These are phyloP conservation scores for Leptinotarsa rubiginosa DNA, from an alignment of 2,888 invertebrate genomes.

Conservation along the genomic window DNA sequence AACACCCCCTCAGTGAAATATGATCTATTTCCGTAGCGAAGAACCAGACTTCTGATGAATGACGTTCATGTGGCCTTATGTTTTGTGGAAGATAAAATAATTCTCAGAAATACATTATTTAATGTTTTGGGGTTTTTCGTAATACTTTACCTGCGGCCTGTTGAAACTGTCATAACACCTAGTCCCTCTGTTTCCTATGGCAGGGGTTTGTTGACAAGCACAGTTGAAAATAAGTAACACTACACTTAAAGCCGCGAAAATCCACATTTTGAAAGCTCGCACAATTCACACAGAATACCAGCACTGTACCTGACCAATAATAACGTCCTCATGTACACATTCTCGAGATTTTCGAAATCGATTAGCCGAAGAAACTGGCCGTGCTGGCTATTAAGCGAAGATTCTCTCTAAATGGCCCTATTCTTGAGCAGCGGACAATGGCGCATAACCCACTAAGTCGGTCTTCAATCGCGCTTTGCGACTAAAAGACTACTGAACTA, in stretches of 20 bases:
- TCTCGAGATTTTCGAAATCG: slow-evolving; percentile 19
- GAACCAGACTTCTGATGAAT: background rate
- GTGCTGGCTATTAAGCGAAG: slow-evolving; percentile 6
- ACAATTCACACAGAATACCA: slow-evolving; percentile 21
- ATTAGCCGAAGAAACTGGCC: slow-evolving; percentile 21
- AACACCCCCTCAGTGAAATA: slow-evolving; percentile 2
- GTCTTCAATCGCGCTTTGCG: slow-evolving; percentile 40
- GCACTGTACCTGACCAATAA: slow-evolving; percentile 4
- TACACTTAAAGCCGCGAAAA: slow-evolving; percentile 29
- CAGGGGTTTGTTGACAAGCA: slow-evolving; percentile 59
- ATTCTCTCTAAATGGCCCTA: slow-evolving; percentile 31
- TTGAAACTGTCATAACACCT: slow-evolving; percentile 71
- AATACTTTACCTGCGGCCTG: slow-evolving; percentile 67
- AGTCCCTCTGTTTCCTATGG: slow-evolving; percentile 61
- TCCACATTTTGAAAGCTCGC: slow-evolving; percentile 31
- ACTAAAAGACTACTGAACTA: slow-evolving; percentile 34
- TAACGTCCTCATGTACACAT: slow-evolving; percentile 30
- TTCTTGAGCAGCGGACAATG: slow-evolving; percentile 38
- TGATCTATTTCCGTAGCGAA: slow-evolving; percentile 1
- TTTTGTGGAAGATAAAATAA: background rate
- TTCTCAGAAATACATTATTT: background rate
- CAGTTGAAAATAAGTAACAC: slow-evolving; percentile 26
- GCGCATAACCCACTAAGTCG: slow-evolving; percentile 50
- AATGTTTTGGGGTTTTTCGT: background rate
- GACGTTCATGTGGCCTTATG: background rate